Conservation (phyloP, 2,888 invertebrate genomes). For the Brachyopa scutellaris region DNA sequence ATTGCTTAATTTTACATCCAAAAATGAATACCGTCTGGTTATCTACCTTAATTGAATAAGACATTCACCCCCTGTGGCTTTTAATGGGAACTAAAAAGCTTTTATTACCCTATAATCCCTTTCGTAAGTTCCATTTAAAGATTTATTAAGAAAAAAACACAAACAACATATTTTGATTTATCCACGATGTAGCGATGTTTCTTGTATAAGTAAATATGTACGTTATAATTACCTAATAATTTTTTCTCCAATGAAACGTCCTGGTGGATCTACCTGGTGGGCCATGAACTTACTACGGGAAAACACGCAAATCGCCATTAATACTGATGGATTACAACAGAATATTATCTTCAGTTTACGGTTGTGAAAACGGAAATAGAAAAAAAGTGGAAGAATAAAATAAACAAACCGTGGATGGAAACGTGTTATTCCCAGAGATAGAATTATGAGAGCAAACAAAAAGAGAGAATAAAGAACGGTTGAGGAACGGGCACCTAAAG, state of each 20-base stretch:
- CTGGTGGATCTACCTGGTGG: background rate
- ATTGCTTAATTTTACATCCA: too few relatives aligned
- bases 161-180: background rate
- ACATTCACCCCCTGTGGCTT: background rate
- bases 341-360: background rate
- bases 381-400: background rate
- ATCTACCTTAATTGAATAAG: too few relatives aligned
- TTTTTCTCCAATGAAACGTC: background rate
- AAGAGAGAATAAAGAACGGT: too few relatives aligned
- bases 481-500: too few relatives aligned
- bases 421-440: background rate
- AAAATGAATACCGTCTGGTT: too few relatives aligned
- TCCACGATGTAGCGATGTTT: background rate
- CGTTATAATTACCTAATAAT: background rate
- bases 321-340: conserved; percentile 1
- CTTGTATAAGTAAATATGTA: background rate
- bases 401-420: background rate
- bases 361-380: background rate
- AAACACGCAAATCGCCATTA: background rate
- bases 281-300: background rate
- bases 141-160: background rate
- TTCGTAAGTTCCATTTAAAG: background rate
- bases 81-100: background rate
- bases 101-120: background rate
- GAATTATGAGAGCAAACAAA: too few relatives aligned